Conservation (phyloP, 2,113 vertebrate genomes). For the Carassius gibelio region DNA sequence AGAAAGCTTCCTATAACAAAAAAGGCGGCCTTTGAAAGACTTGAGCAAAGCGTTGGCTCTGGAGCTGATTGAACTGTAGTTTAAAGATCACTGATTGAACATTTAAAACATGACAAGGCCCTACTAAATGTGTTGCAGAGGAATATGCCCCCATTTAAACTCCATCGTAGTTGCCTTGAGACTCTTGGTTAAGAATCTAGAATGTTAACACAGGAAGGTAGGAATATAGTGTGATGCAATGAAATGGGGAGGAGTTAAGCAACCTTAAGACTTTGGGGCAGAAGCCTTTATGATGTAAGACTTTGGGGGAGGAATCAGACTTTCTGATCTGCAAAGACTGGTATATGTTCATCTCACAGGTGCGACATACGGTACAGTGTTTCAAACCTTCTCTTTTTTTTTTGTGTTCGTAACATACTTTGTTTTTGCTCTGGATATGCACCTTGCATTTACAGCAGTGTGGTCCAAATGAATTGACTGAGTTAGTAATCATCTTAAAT, state of each 20-base stretch:
- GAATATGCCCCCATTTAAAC: constrained; percentile 79
- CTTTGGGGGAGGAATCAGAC: constrained; percentile 84
- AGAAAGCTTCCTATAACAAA: constrained; percentile 87
- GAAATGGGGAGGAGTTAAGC: constrained; percentile 54
- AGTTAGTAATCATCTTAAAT: background rate
- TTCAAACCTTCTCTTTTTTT: constrained; percentile 72
- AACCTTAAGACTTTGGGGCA: constrained; percentile 62
- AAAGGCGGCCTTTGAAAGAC: constrained; percentile 91
- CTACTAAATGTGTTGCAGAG: constrained; percentile 85
- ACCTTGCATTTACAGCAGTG: constrained; percentile 73
- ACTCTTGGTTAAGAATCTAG: constrained; percentile 87
- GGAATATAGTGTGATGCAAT: constrained; percentile 65
- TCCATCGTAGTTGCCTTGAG: constrained; percentile 87
- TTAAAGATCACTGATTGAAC: constrained; percentile 89
- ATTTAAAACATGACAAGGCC: constrained; percentile 84
- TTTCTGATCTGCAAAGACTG: constrained; percentile 82
- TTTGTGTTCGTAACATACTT: constrained; percentile 67
- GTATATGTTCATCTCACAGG: constrained; percentile 79
- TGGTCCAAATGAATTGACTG: constrained; percentile 22
- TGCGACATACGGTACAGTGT: constrained; percentile 79
- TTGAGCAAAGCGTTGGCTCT: constrained; percentile 86
- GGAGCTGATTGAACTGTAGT: constrained; percentile 88
- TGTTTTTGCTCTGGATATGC: constrained; percentile 64
- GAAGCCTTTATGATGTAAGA: constrained; percentile 55
- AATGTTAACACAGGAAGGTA: constrained; percentile 69